These are phyloP conservation scores for Polypterus senegalus DNA, from an alignment of 2,113 vertebrate species.

Conservation along the genomic window DNA sequence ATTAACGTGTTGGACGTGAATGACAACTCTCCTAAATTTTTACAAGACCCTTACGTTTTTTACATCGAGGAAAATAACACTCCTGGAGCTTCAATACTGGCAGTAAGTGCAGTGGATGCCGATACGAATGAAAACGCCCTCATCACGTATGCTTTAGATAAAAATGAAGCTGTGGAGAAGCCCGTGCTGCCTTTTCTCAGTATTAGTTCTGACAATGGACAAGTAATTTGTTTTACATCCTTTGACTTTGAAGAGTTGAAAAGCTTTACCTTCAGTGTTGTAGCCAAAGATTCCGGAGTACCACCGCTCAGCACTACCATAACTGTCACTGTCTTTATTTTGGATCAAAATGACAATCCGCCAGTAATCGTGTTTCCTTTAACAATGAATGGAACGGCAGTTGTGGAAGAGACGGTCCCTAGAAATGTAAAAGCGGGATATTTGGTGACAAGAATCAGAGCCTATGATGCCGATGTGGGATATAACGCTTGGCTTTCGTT, in stretches of 20 bases:
- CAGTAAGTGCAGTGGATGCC: not conserved
- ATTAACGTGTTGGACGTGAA: constrained; percentile 13
- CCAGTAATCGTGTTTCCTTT: too few species aligned
- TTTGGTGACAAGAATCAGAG: too few species aligned
- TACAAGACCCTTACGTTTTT: constrained; percentile 1
- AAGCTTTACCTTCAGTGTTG: constrained; percentile 55
- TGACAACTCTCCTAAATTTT: constrained; percentile 13
- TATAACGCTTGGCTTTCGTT: too few species aligned
- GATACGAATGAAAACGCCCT: constrained; percentile 11
- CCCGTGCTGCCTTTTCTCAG: not conserved
- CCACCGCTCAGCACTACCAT: constrained; percentile 50
- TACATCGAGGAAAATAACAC: too few species aligned
- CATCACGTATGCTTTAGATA: constrained; percentile 6
- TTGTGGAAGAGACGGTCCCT: too few species aligned
- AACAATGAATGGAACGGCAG: too few species aligned
- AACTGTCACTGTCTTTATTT: constrained; percentile 56
- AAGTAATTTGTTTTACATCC: constrained; percentile 4
- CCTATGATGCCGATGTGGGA: too few species aligned
- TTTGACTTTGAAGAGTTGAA: constrained; percentile 33
- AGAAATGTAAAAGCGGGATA: too few species aligned
- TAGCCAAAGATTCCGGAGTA: constrained; percentile 60
- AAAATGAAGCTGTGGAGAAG: not conserved
- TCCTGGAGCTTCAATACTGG: constrained; percentile 3
- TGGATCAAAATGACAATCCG: too few species aligned
- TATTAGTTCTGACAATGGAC: constrained; percentile 9